Percentiles rank a stretch among this genome's conserved stretches.
Conservation (phyloP, 2,113 vertebrate species). For the Varanus salvator region DNA sequence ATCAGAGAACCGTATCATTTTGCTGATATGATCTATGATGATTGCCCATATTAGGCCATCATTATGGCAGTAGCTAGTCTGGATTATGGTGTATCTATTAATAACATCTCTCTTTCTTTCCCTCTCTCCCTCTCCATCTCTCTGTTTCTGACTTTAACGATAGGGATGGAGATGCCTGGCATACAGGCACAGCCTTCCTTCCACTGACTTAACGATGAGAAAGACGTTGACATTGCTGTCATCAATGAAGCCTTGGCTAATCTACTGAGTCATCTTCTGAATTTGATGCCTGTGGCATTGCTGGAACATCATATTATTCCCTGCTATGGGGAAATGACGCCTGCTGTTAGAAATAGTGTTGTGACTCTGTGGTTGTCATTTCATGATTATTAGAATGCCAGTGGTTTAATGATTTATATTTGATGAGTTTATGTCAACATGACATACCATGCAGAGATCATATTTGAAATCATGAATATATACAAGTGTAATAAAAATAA, state of each 20-base stretch:
- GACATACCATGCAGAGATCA: background rate
- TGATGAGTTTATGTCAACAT: background rate
- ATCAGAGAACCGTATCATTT: background rate
- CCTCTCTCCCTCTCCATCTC: background rate
- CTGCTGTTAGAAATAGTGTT: background rate
- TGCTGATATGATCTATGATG: background rate
- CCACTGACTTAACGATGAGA: background rate
- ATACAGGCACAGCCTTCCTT: background rate
- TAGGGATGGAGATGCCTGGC: background rate
- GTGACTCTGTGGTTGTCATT: background rate
- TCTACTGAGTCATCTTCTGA: background rate
- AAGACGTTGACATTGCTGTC: background rate
- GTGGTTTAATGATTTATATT: background rate
- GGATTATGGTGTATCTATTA: background rate
- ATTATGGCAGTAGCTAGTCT: background rate
- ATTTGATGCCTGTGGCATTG: background rate
- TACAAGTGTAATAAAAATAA: background rate
- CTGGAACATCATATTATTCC: slow-evolving; percentile 1
- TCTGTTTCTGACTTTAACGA: slow-evolving; percentile 7
- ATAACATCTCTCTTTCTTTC: background rate
- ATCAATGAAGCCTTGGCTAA: background rate
- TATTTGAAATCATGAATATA: background rate
- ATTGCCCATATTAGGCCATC: slow-evolving; percentile 17
- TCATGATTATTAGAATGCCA: slow-evolving; percentile 1
- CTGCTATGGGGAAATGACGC: slow-evolving; percentile 13